Percentiles rank a stretch among this genome's conserved stretches.
Evolutionary conservation across 2,888 invertebrate genomes (phyloP).

Genomic region (Nomada hirtipes): DNA sequence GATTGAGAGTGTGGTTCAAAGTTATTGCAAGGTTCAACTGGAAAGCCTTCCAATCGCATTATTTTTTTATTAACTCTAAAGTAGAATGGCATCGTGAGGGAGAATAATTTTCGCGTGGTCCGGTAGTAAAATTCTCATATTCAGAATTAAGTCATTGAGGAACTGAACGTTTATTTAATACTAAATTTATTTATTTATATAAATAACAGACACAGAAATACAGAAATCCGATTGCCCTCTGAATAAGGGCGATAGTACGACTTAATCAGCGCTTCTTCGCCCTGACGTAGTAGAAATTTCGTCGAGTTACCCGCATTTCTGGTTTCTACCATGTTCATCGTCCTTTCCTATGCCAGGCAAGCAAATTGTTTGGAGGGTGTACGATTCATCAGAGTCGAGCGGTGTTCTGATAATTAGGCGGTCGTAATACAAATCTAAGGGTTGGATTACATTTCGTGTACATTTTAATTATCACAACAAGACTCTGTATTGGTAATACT

Average conservation of each 20-base stretch:
- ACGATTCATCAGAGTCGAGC: background rate
- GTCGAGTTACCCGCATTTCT: slow-evolving; percentile 41
- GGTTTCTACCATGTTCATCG: slow-evolving; percentile 8
- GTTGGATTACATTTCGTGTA: background rate
- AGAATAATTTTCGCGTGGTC: background rate
- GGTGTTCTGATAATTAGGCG: background rate
- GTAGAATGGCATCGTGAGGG: background rate
- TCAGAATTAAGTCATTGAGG: background rate
- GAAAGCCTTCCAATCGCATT: background rate
- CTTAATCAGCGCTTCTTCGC: slow-evolving; percentile 58
- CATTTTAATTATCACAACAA: background rate
- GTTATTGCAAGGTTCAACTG: background rate
- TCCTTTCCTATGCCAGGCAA: background rate
- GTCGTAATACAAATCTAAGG: background rate
- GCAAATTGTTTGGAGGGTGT: background rate
- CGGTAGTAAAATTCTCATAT: background rate
- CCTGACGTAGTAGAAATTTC: slow-evolving; percentile 51
- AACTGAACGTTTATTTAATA: background rate
- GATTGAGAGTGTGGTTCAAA: background rate
- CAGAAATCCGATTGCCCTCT: slow-evolving; percentile 14
- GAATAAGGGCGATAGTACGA: slow-evolving; percentile 41
- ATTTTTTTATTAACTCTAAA: background rate
- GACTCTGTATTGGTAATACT: background rate
- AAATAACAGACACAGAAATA: background rate
- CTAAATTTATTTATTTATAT: background rate